Conservation (phyloP, 1,140 invertebrate species). For the Atopsyche davidsoni region DNA sequence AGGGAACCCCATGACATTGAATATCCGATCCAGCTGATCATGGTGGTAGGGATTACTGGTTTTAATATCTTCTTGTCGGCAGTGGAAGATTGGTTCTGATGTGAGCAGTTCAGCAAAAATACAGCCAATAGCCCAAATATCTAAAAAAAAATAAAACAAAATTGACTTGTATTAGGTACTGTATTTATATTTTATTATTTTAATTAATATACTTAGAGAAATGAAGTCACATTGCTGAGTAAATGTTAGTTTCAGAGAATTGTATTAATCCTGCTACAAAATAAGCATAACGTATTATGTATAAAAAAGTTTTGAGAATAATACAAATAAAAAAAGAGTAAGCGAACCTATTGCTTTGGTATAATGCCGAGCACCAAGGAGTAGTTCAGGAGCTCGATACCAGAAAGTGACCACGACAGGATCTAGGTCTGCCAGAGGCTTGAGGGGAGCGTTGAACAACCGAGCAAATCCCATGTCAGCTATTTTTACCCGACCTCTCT, state of each 20-base stretch:
- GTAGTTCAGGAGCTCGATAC: constrained; percentile 96
- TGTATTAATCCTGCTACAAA: too few species aligned
- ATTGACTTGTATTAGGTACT: constrained; percentile 9
- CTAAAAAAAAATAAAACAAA: constrained; percentile 47
- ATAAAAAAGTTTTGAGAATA: too few species aligned
- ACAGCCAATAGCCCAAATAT: constrained; percentile 99
- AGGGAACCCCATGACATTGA: constrained; percentile 99
- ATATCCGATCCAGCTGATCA: constrained; percentile 98
- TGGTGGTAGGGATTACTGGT: constrained; percentile 99
- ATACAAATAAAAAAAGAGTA: background rate
- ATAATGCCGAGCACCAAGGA: constrained; percentile 95
- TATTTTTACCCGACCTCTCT: constrained; percentile 96
- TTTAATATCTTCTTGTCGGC: constrained; percentile 99
- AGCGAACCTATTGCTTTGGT: constrained; percentile 91
- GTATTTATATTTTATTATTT: constrained; percentile 4
- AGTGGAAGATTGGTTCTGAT: constrained; percentile 99
- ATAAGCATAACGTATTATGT: too few species aligned
- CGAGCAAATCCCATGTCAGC: constrained; percentile 99
- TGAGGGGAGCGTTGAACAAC: constrained; percentile 96
- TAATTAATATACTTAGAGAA: background rate
- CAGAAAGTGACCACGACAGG: constrained; percentile 99
- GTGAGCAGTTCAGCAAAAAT: constrained; percentile 97
- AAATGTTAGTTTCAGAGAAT: too few species aligned
- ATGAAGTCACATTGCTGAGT: too few species aligned
- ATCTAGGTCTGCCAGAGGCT: constrained; percentile 95